phyloP scores from a whole-genome alignment of 2,113 vertebrate genomes.

The Abramis brama region DNA sequence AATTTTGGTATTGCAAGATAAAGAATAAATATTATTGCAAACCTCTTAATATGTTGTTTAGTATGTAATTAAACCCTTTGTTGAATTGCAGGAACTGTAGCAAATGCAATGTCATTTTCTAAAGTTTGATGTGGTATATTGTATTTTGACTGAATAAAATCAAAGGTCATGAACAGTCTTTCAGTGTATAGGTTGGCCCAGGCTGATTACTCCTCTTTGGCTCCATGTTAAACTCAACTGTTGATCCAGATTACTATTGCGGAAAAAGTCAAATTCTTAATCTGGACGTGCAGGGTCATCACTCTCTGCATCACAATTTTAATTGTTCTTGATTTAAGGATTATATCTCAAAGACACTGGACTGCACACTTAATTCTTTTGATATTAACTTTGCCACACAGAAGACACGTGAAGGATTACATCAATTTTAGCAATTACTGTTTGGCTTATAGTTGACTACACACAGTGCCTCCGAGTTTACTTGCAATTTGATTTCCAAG shows the following conservation, averaged over 20 bases:
- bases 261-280: conserved; percentile 10
- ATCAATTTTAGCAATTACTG: conserved; percentile 83
- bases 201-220: too few relatives aligned
- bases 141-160: too few relatives aligned
- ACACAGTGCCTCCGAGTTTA: conserved; percentile 80
- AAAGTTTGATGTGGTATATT: background rate
- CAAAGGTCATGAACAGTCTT: background rate
- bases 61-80: background rate
- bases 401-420: conserved; percentile 79
- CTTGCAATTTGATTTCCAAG: conserved; percentile 86
- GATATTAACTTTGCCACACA: conserved; percentile 81
- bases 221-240: background rate
- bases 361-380: conserved; percentile 75
- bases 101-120: background rate
- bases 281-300: conserved; percentile 64
- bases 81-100: background rate
- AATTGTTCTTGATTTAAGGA: conserved; percentile 87
- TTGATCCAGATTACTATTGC: background rate
- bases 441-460: conserved; percentile 81
- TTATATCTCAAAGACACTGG: conserved; percentile 79
- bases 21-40: background rate
- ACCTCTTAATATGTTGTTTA: background rate
- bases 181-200: background rate
- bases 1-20: background rate
- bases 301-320: conserved; percentile 70